These are phyloP conservation scores for Conus ventricosus DNA, from an alignment of 1,140 invertebrate genomes.

Conservation along the genomic window DNA sequence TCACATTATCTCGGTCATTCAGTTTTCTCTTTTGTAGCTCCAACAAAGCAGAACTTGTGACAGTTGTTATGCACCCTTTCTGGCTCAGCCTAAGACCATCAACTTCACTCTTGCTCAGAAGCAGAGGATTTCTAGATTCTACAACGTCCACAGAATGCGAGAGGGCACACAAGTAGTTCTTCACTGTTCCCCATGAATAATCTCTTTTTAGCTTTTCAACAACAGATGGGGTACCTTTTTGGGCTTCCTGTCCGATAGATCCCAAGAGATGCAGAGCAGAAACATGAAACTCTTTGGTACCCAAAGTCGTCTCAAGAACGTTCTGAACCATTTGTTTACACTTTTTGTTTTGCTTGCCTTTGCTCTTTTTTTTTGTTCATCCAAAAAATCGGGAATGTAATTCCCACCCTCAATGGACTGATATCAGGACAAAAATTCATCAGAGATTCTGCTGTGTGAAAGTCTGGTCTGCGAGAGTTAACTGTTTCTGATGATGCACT, in stretches of 20 bases:
- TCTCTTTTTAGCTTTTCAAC: neutral
- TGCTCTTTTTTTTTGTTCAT: neutral
- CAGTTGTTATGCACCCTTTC: neutral
- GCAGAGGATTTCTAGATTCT: neutral
- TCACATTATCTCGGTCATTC: neutral
- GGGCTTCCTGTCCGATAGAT: neutral
- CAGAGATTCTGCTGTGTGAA: neutral
- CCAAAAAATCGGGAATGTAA: neutral
- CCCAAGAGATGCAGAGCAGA: neutral
- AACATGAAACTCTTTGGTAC: neutral
- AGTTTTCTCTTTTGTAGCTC: constrained; percentile 22
- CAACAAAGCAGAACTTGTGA: neutral
- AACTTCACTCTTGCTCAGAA: neutral
- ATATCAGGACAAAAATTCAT: neutral
- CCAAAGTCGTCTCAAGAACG: constrained; percentile 1
- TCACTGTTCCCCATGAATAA: constrained; percentile 18
- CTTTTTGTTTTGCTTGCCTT: constrained; percentile 27
- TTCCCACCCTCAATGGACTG: constrained; percentile 1
- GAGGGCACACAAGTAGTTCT: constrained; percentile 4
- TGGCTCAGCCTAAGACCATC: neutral
- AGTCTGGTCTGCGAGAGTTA: no score
- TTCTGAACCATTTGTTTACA: neutral
- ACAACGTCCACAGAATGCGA: constrained; percentile 2
- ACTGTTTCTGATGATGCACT: no score
- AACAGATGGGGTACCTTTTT: neutral